Evolutionary conservation across 64 coral and sea anemone genomes (phyloP).

Genomic region (Dendrophyllia cribrosa): DNA sequence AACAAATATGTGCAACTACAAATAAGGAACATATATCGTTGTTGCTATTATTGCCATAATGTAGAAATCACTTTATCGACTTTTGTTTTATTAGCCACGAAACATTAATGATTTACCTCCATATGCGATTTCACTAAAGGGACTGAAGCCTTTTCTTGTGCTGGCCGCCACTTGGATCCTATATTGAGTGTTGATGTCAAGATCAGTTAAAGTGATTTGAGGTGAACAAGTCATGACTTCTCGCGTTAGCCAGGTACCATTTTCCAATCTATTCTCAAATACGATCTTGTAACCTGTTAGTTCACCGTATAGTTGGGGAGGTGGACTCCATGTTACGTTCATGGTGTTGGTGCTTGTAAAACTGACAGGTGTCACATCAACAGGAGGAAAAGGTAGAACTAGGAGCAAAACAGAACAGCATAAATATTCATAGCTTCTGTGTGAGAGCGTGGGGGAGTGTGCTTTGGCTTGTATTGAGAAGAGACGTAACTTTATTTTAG

Average conservation of each 20-base stretch:
- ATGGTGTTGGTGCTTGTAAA: neutral
- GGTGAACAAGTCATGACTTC: neutral
- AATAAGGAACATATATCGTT: too few species aligned
- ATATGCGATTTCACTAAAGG: constrained; percentile 3
- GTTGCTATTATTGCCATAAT: too few species aligned
- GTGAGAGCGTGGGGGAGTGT: neutral
- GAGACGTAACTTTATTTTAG: too few species aligned
- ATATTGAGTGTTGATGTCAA: neutral
- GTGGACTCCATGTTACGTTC: constrained; percentile 11
- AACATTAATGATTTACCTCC: constrained; percentile 2
- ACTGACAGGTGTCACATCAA: neutral
- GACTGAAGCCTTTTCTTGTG: constrained; percentile 8
- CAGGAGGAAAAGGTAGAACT: neutral
- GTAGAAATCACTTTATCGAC: neutral
- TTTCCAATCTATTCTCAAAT: neutral
- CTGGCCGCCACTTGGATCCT: constrained; percentile 13
- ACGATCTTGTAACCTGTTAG: neutral
- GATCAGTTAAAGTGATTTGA: neutral
- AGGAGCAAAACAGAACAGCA: neutral
- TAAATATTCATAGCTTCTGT: neutral
- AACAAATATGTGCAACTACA: too few species aligned
- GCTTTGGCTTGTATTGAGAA: too few species aligned
- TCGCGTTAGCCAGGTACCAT: neutral
- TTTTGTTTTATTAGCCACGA: neutral
- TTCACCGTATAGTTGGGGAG: neutral